Conservation (phyloP, 2,888 invertebrate genomes). For the Lepidochitona cinerea region DNA sequence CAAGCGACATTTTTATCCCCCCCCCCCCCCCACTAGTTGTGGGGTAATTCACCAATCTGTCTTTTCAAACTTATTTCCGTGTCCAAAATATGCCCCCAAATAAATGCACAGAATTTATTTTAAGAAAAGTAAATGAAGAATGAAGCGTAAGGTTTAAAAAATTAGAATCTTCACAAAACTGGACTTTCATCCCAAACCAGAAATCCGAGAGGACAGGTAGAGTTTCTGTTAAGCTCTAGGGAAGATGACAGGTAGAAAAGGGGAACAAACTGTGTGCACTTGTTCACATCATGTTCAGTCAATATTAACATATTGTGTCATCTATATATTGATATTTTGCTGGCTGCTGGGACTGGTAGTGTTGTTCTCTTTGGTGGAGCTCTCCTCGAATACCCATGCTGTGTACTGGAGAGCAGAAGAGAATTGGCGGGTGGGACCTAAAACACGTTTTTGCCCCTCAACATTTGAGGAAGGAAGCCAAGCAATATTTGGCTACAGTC, state of each 20-base stretch:
- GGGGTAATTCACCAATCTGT: too few species aligned
- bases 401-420: not conserved
- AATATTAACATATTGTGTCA: conserved; percentile 6
- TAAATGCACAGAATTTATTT: too few species aligned
- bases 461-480: not conserved
- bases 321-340: conserved; percentile 6
- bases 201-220: too few species aligned
- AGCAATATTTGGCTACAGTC: conserved; percentile 8
- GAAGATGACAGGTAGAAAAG: not conserved
- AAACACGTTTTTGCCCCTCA: not conserved
- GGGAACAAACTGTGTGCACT: not conserved
- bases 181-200: too few species aligned
- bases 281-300: conserved; percentile 1
- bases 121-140: too few species aligned
- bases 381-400: not conserved
- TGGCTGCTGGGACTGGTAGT: not conserved
- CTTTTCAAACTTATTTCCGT: too few species aligned
- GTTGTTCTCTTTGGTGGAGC: not conserved
- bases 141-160: too few species aligned
- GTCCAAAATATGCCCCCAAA: too few species aligned
- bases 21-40: too few species aligned
- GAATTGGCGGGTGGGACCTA: not conserved
- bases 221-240: not conserved
- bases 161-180: too few species aligned
- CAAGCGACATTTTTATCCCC: too few species aligned